A percentile compares a stretch with the other conserved stretches of the same genome.
Evolutionary conservation across 1,140 invertebrate species (phyloP).

Genomic region (Hydropsyche tenuis): DNA sequence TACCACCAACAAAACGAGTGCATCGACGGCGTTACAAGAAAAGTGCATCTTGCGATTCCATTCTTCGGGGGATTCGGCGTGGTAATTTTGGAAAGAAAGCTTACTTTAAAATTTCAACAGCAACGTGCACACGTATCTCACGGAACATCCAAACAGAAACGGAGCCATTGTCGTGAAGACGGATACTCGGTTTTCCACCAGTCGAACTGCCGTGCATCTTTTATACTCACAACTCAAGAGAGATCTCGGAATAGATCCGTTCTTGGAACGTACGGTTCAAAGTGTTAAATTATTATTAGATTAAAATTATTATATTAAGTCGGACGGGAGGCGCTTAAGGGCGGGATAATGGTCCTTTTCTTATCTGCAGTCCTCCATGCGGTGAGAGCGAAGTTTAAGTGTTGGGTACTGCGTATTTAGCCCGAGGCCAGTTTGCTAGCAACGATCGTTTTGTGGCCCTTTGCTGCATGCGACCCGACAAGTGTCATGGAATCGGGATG

Average conservation of each 20-base stretch:
- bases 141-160: background rate
- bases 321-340: background rate
- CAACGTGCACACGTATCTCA: conserved; percentile 6
- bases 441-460: conserved; percentile 36
- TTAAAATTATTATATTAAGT: conserved; percentile 25
- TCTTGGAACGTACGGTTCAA: too few relatives aligned
- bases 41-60: conserved; percentile 38
- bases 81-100: conserved; percentile 36
- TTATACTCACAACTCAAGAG: background rate
- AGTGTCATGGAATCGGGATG: conserved; percentile 28
- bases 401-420: conserved; percentile 34
- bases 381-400: conserved; percentile 24
- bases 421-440: conserved; percentile 1
- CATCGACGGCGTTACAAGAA: conserved; percentile 35
- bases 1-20: conserved; percentile 15
- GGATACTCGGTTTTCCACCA: conserved; percentile 1
- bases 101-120: conserved; percentile 35
- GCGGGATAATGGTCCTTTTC: conserved; percentile 32
- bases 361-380: conserved; percentile 32
- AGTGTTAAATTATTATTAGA: background rate
- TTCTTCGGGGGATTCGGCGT: conserved; percentile 29
- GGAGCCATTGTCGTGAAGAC: conserved; percentile 10
- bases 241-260: too few relatives aligned
- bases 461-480: conserved; percentile 44
- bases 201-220: conserved; percentile 12